These are phyloP conservation scores for Eleginops maclovinus DNA, from an alignment of 2,113 vertebrate genomes.

Conservation along the genomic window DNA sequence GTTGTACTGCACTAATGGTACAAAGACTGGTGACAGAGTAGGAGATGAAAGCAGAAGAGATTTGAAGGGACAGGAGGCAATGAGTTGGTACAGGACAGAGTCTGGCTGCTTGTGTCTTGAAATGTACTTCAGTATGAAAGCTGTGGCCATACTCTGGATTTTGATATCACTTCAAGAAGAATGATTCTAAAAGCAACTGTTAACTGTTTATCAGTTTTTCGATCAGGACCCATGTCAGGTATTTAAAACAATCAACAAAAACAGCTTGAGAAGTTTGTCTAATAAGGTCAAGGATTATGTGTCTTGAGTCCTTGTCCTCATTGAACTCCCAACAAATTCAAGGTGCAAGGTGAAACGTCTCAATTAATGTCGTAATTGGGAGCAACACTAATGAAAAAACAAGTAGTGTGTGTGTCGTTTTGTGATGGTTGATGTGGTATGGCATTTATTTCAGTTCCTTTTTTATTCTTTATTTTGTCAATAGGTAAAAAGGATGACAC, in stretches of 20 bases:
- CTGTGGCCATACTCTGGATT: constrained; percentile 11
- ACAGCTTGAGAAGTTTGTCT: background rate
- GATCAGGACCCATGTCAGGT: background rate
- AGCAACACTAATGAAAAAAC: background rate
- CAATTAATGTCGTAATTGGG: background rate
- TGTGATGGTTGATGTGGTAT: background rate
- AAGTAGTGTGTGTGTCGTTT: background rate
- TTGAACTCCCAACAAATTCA: background rate
- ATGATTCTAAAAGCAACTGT: constrained; percentile 12
- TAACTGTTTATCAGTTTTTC: background rate
- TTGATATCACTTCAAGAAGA: constrained; percentile 16
- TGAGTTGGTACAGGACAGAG: constrained; percentile 5
- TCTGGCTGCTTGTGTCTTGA: constrained; percentile 16
- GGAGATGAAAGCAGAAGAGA: constrained; percentile 32
- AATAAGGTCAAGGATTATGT: background rate
- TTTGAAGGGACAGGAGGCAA: constrained; percentile 22
- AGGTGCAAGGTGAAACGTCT: background rate
- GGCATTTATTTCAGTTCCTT: background rate
- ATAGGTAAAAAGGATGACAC: background rate
- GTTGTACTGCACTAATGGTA: constrained; percentile 1
- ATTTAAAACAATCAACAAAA: constrained; percentile 14
- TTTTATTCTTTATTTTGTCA: background rate
- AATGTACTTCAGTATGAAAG: constrained; percentile 9
- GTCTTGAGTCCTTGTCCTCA: background rate
- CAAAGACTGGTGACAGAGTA: constrained; percentile 10